Base-by-base conservation (phyloP, 1,140 invertebrate genomes). In the Musca domestica region DNA sequence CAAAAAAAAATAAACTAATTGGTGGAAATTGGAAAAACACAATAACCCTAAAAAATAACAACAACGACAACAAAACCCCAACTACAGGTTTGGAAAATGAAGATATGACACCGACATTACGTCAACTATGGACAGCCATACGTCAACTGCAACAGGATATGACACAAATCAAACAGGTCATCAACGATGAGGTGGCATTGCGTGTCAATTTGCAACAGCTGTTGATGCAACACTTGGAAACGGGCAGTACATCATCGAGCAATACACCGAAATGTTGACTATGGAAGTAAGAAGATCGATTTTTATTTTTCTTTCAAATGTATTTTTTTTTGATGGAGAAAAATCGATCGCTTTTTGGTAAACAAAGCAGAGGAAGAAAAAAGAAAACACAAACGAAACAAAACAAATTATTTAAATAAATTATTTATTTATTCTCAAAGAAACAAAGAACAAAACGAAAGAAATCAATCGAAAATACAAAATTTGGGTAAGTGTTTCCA, bases 241-340 rank as follows among this genome's bases (percentile, higher is more conserved):
- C 77, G 22, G 74, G 74, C 66, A 77, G 77, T 61, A 63, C 65
- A 2, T 22, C 47, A 7, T 74, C 73, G 61, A 79, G 77, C 48
- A 79, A 76, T 46, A 79, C 77, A 17, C 77, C 77, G 64, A 80
- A 80, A 61, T 80, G 77, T 70, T 80, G 77, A 80, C 77, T 80
- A 79, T 79, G 77, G 70, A 74, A 79, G 67, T 78, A 63, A 51
- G 64, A n/a, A 12, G 34, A 41, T 41, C 34, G 34, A 5, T 41
- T 30, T 3, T 30, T 3, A 30, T 30, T 30, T n/a, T n/a, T n/a
- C n/a, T n/a, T n/a, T n/a, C n/a, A n/a, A n/a, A n/a, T n/a, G n/a
- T n/a, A n/a, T n/a, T n/a, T n/a, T n/a, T n/a, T n/a, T n/a, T n/a
- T n/a, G n/a, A n/a, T n/a, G 27, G 27, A 30, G 27, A 30, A 19